phyloP scores from a whole-genome alignment of 2,888 invertebrate genomes.

The Dysmachus trigonus region DNA sequence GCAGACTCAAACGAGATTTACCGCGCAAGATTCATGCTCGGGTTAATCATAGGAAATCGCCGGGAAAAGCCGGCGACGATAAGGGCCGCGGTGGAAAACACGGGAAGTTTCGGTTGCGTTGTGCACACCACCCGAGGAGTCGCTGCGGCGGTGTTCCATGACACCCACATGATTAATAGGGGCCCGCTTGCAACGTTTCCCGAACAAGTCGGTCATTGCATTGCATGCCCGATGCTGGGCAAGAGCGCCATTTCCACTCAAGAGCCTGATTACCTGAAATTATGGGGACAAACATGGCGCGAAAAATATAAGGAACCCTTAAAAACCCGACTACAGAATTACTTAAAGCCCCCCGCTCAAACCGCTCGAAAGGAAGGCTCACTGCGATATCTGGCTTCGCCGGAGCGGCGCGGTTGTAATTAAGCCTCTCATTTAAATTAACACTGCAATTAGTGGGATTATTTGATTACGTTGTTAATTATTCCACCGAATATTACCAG shows the following conservation, averaged over 20 bases:
- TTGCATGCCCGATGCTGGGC: conserved; percentile 3
- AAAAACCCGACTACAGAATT: not conserved
- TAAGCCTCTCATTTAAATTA: conserved; percentile 52
- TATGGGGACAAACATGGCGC: conserved; percentile 25
- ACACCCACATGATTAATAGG: conserved; percentile 38
- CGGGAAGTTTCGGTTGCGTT: conserved; percentile 38
- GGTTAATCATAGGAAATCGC: conserved; percentile 37
- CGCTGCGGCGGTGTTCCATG: conserved; percentile 17
- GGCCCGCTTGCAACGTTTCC: not conserved
- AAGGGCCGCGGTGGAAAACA: not conserved
- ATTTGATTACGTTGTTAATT: conserved; percentile 54
- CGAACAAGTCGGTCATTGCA: conserved; percentile 34
- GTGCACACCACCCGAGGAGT: not conserved
- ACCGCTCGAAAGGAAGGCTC: not conserved
- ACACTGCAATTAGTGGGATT: conserved; percentile 56
- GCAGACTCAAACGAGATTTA: conserved; percentile 1
- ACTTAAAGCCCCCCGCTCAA: not conserved
- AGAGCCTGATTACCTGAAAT: conserved; percentile 12
- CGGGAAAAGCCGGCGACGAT: not conserved
- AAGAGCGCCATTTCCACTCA: not conserved
- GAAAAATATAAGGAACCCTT: not conserved
- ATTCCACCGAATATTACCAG: conserved; percentile 41
- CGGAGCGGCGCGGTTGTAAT: conserved; percentile 44
- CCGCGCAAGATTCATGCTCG: conserved; percentile 41
- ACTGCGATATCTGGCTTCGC: conserved; percentile 28